Evolutionary conservation across 1,140 invertebrate species (phyloP), one percentile per base, ranked within the genome.

Genomic region (Panulirus ornatus): DNA sequence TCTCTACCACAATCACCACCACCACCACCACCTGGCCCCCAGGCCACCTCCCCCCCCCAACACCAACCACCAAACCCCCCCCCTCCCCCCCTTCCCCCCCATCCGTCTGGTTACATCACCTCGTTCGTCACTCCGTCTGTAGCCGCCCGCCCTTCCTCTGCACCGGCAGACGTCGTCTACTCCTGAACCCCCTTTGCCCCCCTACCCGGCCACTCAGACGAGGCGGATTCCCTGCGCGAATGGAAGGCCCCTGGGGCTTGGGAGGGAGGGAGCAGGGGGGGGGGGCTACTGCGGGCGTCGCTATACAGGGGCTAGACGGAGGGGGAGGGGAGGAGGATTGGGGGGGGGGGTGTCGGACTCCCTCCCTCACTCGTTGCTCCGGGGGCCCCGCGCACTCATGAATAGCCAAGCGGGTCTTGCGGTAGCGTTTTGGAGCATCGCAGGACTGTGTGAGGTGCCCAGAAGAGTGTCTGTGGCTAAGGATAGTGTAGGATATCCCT

Each of bases 261-360:
- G 19, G 51, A 58, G 51, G 16, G 51, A 58, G 19, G 19, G 51
- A 22, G 16, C 51, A 19, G 3, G 9, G 51, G 51, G 5, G 9
- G 51, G n/a, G 51, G 51, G 9, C 16, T n/a, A n/a, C n/a, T n/a
- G n/a, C n/a, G n/a, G n/a, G n/a, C n/a, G n/a, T n/a, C n/a, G n/a
- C n/a, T n/a, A n/a, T n/a, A n/a, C n/a, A n/a, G n/a, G 42, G 70
- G 70, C 70, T 38, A 38, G 34, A 73, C 42, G 76, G 30, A 51
- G 27, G 27, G 44, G 76, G 42, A 30, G 19, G 42, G 76, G 40
- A 40, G 40, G 70, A 27, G 2, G 2, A 27, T 5, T 30, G 34
- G 70, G 70, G 27, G 0, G 19, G 2, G 70, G 38, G 14, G 70
- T 2, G 75, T 47, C 40, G 9, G 38, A 30, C 8, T 30, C 76